Base-by-base conservation (phyloP, 2,113 vertebrate genomes). In the Herpailurus yagouaroundi region DNA sequence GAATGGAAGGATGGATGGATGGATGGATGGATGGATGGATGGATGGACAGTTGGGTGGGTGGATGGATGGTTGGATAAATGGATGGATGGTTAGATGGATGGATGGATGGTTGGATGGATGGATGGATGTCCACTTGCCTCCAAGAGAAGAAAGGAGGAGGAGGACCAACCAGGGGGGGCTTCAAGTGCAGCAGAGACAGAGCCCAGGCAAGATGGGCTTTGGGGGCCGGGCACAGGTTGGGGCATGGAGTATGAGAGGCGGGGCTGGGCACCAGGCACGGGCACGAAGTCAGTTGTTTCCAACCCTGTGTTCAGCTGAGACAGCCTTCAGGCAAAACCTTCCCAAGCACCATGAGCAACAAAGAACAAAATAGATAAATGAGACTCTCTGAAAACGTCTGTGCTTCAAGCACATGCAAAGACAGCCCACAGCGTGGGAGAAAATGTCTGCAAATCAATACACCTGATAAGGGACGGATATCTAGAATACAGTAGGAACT, bases 41-140 rank as follows among this genome's bases (percentile, higher is more conserved):
- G 3, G 14, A 52, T 52, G 50, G 50, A 14, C 2, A 7, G 52
- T 10, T 13, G 0, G 50, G 4, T 52, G 3, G 3, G 1, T 4
- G 14, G 52, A 16, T 13, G 0, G 3, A 0, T 16, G 25, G 19
- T 7, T 41, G 57, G 9, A 74, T 23, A 19, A n/a, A 76, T 76
- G 23, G 14, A 74, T 23, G 38, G 48, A 45, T 76, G 23, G 15
- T 36, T 36, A 36, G 4, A 41, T 29, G 55, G 7, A 63, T 68
- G 66, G 33, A 68, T 68, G 66, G 8, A n/a, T 12, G 50, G 13
- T 5, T 29, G 57, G 4, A 41, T 29, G 55, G 7, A 63, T 68
- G 66, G 33, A n/a, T 68, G 66, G 4, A 68, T 68, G 16, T 16
- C 31, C 31, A 14, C 27, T 31, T 52, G 23, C 60, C 15, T 50